Base-by-base conservation (phyloP, 2,888 invertebrate species). In the Chrysotoxum bicinctum region DNA sequence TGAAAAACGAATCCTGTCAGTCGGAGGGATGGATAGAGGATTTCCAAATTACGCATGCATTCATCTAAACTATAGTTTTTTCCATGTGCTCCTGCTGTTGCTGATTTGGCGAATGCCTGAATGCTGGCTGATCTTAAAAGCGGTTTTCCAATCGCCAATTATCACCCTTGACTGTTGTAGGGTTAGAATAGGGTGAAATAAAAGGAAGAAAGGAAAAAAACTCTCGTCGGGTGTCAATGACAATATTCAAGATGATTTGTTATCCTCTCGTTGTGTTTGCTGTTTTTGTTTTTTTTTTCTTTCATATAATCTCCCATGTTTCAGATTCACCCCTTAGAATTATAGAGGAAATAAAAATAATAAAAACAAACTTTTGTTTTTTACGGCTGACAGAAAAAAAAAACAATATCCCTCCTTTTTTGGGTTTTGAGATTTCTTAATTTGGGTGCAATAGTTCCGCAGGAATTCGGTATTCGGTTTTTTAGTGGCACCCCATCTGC, bases 111-210 rank as follows among this genome's bases (percentile, higher is more conserved):
- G n/a, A 12, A 23, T 48, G 16, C 9, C 14, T 21, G 21, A 52
- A 54, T 54, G 30, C n/a, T 48, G 62, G 52, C 48, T 73, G 79
- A 79, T 84, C 75, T 45, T 84, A 84, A 84, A 75, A 84, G 84
- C 84, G 84, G 84, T 84, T 84, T 72, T 66, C 79, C 75, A 84
- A 84, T 84, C 75, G 75, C 60, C 84, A 79, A 84, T 84, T 84
- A 84, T 84, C 84, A 79, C 75, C 83, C 74, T 66, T 58, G 58
- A 30, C 40, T 23, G 30, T 37, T 32, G 35, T 58, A 58, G 58
- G 58, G 35, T 58, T 35, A 19, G 54, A 5, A 30, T 48, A 50
- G 30, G 12, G 45, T 45, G 48, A 32, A 64, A 26, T 26, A 7
- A 26, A 16, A 8, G 2, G 2, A 19, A 6, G n/a, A n/a, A 40